phyloP scores from a whole-genome alignment of 2,888 invertebrate species.

The Ceratothoa steindachneri region DNA sequence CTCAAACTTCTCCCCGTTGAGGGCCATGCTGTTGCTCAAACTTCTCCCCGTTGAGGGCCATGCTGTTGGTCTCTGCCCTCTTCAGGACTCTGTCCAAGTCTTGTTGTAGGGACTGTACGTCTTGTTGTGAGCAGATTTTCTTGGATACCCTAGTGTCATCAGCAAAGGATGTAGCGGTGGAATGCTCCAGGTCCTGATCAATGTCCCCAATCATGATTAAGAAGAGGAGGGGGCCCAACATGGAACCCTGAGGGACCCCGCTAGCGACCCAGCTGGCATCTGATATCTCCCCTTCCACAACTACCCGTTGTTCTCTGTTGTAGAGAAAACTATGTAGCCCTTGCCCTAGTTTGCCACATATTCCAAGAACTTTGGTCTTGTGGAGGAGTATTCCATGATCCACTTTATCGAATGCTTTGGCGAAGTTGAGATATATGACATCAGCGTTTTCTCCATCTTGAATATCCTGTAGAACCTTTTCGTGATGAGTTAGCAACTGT shows the following conservation, averaged over 20 bases:
- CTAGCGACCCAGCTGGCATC: neutral
- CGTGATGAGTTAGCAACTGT: conserved; percentile 9
- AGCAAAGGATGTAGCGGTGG: neutral
- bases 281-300: neutral
- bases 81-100: conserved; percentile 2
- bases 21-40: conserved; percentile 6
- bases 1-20: too few species aligned
- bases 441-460: neutral
- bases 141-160: conserved; percentile 12
- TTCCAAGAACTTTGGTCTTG: neutral
- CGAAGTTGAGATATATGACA: neutral
- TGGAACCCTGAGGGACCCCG: conserved; percentile 5
- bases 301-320: neutral
- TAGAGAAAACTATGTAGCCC: neutral
- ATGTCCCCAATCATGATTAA: conserved; percentile 14
- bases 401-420: neutral
- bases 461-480: neutral
- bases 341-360: neutral
- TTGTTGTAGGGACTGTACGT: neutral
- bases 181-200: neutral
- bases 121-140: neutral
- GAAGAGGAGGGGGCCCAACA: conserved; percentile 6
- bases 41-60: neutral
- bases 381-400: conserved; percentile 1
- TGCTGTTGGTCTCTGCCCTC: conserved; percentile 13